Base-by-base conservation (phyloP, 2,797 vertebrate genomes). In the Danio aesculapii region DNA sequence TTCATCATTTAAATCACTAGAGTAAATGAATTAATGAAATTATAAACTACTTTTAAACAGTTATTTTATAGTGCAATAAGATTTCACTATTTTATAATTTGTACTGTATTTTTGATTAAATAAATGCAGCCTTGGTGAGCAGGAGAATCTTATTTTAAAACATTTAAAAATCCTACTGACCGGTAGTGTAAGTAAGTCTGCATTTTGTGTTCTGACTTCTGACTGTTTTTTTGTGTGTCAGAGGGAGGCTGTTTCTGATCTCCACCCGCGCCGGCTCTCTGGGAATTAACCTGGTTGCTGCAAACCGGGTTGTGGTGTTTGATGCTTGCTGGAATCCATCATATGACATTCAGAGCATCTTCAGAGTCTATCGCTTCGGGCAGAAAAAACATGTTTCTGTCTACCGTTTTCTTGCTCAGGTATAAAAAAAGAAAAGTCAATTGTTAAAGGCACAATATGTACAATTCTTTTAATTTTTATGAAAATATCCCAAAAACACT, bases 271-370 rank as follows among this genome's bases (percentile, higher is more conserved):
- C 98, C 0, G 98, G 98, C 71, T 98, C 97, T 47, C 95, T 99
- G 0, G 98, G 98, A 68, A 99, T 99, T 88, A 99, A 99, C 89
- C 94, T 99, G 0, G 97, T 99, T 73, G 96, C 96, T 83, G 96
- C 98, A 62, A 99, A 99, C 89, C 92, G 98, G 88, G 98, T 99
- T 30, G 93, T 99, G 83, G 96, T 99, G 91, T 99, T 99, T 50
- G 98, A 99, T 57, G 98, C 98, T 9, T 99, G 97, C 0, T 99
- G 98, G 98, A 99, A 99, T 91, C 98, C 98, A 0, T 97, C 97
- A 0, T 96, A 98, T 8, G 98, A 99, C 90, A 93, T 99, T 50
- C 98, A 99, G 93, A 98, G 98, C 92, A 97, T 99, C 87, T 99
- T 98, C 93, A 95, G 98, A 87, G 98, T 98, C 67, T 99, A 98